Percentiles rank a stretch among this genome's conserved stretches.
Evolutionary conservation across 37 sponge, comb jelly and placozoan species (phyloP).

Genomic region (Geodia barretti): DNA sequence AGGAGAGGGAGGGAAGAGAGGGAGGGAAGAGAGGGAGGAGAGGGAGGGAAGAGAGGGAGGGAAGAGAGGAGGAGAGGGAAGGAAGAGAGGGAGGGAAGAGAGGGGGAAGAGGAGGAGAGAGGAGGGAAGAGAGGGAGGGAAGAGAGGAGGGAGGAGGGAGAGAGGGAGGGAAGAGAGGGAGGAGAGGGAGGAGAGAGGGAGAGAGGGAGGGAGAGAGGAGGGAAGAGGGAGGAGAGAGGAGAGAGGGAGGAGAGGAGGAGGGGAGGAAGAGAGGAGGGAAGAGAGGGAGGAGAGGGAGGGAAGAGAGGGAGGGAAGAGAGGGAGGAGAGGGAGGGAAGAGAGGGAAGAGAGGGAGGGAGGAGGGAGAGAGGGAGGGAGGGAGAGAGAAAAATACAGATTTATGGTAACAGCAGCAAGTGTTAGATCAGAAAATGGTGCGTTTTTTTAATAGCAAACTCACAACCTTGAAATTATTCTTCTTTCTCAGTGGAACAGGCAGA

Average conservation of each 20-base stretch:
- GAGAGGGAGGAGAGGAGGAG: conserved; percentile 1
- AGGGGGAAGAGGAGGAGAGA: conserved; percentile 8
- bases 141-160: neutral
- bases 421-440: too few species aligned
- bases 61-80: conserved; percentile 10
- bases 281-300: neutral
- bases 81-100: conserved; percentile 4
- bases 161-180: neutral
- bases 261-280: conserved; percentile 4
- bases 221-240: conserved; percentile 2
- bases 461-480: too few species aligned
- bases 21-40: neutral
- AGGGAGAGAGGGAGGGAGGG: conserved; percentile 3
- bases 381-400: too few species aligned
- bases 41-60: neutral
- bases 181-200: conserved; percentile 3
- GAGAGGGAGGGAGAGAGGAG: conserved; percentile 5
- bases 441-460: too few species aligned
- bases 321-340: neutral
- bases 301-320: neutral
- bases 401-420: too few species aligned
- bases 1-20: conserved; percentile 13
- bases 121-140: conserved; percentile 15
- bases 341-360: conserved; percentile 1
- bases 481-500: too few species aligned